A percentile compares a stretch with the other conserved stretches of the same genome.
These are phyloP conservation scores for Scopus umbretta DNA, from an alignment of 2,113 vertebrate species.

Conservation along the genomic window DNA sequence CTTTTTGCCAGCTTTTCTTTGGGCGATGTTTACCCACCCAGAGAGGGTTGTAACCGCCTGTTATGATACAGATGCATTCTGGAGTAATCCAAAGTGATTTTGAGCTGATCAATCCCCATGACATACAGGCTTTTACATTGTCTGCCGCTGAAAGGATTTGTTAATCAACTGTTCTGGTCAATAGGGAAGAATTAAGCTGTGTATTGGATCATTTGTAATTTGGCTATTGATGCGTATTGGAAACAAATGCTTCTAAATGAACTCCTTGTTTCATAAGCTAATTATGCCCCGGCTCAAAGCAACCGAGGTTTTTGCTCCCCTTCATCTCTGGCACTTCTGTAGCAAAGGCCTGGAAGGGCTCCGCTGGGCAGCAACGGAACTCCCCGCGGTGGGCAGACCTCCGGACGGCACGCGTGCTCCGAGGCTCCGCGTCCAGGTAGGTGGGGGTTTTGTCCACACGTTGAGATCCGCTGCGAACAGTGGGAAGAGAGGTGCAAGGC, in stretches of 20 bases:
- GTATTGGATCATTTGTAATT: not conserved
- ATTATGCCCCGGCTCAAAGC: not conserved
- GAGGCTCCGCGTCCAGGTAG: not conserved
- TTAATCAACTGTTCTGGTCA: not conserved
- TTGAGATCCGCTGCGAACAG: not conserved
- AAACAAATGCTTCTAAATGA: not conserved
- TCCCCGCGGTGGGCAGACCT: not conserved
- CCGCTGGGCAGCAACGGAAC: not conserved
- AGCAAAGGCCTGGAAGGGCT: not conserved
- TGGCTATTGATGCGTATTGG: not conserved
- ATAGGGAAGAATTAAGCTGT: not conserved
- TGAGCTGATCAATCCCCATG: not conserved
- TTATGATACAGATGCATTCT: not conserved
- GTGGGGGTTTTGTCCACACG: not conserved
- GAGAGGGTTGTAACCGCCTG: not conserved
- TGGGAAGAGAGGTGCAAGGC: not conserved
- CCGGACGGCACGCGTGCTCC: not conserved
- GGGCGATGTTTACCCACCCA: not conserved
- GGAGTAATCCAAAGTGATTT: not conserved
- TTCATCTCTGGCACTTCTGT: fast-evolving
- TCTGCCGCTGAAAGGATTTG: not conserved
- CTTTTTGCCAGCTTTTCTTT: not conserved
- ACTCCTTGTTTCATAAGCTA: not conserved
- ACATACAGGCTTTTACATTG: not conserved
- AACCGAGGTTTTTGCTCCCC: not conserved